Evolutionary conservation across 2,888 invertebrate genomes (phyloP), one percentile per base, ranked within the genome.

Genomic region (Agrotis ipsilon): DNA sequence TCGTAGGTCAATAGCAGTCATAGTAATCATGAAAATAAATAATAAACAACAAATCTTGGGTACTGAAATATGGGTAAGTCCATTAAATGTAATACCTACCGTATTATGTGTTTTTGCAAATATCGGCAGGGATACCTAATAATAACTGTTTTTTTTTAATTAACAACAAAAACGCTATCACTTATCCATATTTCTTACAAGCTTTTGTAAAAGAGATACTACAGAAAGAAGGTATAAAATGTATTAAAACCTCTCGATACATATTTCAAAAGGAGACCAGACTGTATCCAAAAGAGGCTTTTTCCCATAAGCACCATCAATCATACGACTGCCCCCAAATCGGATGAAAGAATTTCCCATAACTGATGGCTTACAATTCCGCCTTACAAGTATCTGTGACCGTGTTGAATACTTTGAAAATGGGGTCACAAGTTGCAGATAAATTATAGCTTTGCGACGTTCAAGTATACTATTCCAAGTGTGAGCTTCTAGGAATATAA

Each of bases 291-390:
- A 32, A 16, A 11, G 27, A 60, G 43, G 46, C 43, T 57, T 49
- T 74, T 71, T 32, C 43, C 45, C 49, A 14, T 43, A 32, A 60
- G 46, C 43, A 46, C 55, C 32, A 75, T 79, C 75, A 75, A 80
- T 75, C 80, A 75, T 51, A 48, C n/a, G 27, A 43, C 46, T 61
- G n/a, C 45, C 49, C 45, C n/a, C 16, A 43, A 75, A 64, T 46
- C 45, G 16, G 39, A 18, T 24, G 3, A 51, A 64, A 45, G 55
- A 60, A 65, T 55, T 57, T 43, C 14, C 45, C 27, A 46, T 51
- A 51, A 6, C 39, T 39, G 49, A 46, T 21, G 32, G 21, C 16
- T 49, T 55, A 14, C 19, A 60, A 55, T 19, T 48, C 58, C n/a
- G 27, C 21, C 48, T 18, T 32, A 59, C 6, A 52, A 64, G 75